Conservation (phyloP, 2,888 invertebrate species). For the Andrena minutula region DNA sequence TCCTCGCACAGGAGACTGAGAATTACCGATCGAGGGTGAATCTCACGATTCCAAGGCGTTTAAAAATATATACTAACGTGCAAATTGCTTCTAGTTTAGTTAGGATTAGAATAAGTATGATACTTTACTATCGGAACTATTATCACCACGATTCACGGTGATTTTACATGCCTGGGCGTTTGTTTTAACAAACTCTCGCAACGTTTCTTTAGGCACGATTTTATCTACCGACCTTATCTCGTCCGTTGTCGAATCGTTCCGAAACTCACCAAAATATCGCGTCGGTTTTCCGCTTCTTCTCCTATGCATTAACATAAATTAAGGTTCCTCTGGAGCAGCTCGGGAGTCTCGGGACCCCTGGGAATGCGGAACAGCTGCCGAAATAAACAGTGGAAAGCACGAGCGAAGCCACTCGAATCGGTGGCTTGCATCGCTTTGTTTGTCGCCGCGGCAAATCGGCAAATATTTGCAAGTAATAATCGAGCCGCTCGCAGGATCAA, state of each 20-base stretch:
- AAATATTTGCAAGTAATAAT: conserved; percentile 64
- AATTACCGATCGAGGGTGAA: not conserved
- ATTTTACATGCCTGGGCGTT: too few species aligned
- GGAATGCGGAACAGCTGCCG: conserved; percentile 17
- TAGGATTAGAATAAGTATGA: too few species aligned
- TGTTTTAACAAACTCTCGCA: too few species aligned
- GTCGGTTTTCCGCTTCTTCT: too few species aligned
- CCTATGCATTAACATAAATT: not conserved
- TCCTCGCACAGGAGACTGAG: not conserved
- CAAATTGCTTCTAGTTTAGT: too few species aligned
- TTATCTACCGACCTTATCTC: too few species aligned
- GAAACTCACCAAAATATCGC: too few species aligned
- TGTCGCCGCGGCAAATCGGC: conserved; percentile 46
- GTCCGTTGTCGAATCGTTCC: too few species aligned
- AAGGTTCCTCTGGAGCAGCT: not conserved
- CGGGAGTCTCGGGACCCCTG: not conserved
- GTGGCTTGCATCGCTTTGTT: conserved; percentile 36
- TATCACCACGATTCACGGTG: too few species aligned
- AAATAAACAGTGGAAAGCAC: conserved; percentile 40
- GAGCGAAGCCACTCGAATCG: conserved; percentile 44
- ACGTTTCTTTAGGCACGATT: too few species aligned
- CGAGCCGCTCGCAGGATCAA: conserved; percentile 53
- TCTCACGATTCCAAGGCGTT: not conserved
- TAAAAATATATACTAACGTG: not conserved
- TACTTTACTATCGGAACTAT: too few species aligned